phyloP scores from a whole-genome alignment of 2,888 invertebrate genomes.

The Dendrolimus pini region DNA sequence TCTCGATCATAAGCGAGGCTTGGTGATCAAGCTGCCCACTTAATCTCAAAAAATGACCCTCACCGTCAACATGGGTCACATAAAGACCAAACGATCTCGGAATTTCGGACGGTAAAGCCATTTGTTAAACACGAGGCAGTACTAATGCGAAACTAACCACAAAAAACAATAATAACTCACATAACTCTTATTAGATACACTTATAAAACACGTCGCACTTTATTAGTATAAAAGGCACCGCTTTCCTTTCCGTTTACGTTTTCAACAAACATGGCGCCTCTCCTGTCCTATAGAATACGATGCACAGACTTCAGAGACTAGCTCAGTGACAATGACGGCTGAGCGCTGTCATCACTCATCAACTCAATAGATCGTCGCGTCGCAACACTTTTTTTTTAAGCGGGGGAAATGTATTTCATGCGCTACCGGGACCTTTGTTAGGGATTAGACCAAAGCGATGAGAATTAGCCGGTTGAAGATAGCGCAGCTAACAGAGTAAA shows the following conservation, averaged over 20 bases:
- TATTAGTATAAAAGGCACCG: slow-evolving; percentile 42
- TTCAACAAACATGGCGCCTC: slow-evolving; percentile 57
- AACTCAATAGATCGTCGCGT: too few species aligned
- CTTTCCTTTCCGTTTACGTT: slow-evolving; percentile 67
- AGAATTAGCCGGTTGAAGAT: too few species aligned
- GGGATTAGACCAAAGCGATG: too few species aligned
- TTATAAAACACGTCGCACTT: slow-evolving; percentile 32
- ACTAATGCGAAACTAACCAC: slow-evolving; percentile 10
- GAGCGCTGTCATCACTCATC: too few species aligned
- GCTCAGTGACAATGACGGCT: too few species aligned
- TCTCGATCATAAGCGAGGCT: slow-evolving; percentile 75
- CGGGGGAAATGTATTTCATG: too few species aligned
- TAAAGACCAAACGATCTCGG: slow-evolving; percentile 60
- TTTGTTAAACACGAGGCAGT: slow-evolving; percentile 16
- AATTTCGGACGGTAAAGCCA: slow-evolving; percentile 51
- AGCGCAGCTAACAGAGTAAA: too few species aligned
- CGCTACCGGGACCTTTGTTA: too few species aligned
- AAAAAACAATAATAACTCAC: slow-evolving; percentile 31
- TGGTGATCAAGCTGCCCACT: slow-evolving; percentile 82
- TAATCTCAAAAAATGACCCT: slow-evolving; percentile 82
- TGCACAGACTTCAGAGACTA: too few species aligned
- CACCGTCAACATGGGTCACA: slow-evolving; percentile 82
- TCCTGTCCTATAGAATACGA: too few species aligned
- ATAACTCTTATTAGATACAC: slow-evolving; percentile 34
- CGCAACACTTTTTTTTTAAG: too few species aligned